Percentiles rank a stretch among this genome's conserved stretches.
Conservation (phyloP, 2,888 invertebrate species). For the Pinctada fucata region DNA sequence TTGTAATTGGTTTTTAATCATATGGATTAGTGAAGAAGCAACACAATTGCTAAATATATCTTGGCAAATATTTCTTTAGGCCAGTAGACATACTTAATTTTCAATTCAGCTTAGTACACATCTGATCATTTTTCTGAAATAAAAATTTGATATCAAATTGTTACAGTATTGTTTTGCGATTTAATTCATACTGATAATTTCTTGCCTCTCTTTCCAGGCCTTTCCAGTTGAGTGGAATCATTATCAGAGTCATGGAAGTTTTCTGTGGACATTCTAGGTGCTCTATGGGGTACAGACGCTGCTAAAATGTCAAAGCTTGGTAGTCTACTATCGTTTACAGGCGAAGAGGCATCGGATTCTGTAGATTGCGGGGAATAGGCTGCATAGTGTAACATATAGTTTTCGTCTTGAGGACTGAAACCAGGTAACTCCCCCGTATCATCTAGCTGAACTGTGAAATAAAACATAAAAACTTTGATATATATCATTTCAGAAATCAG, state of each 20-base stretch:
- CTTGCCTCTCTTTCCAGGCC: slow-evolving; percentile 1
- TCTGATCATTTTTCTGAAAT: no score
- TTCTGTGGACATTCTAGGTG: neutral
- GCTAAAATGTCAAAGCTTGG: slow-evolving; percentile 10
- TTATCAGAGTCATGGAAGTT: neutral
- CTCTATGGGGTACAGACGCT: neutral
- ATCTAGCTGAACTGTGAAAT: neutral
- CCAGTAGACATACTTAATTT: no score
- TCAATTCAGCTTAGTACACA: no score
- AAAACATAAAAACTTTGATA: neutral
- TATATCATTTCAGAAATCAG: no score
- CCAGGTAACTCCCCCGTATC: neutral
- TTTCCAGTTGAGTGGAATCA: neutral
- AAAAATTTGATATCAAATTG: no score
- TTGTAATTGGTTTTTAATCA: no score
- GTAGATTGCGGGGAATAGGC: neutral
- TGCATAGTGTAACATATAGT: neutral
- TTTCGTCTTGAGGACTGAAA: neutral
- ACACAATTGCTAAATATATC: neutral
- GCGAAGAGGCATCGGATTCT: neutral
- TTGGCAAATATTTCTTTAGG: neutral
- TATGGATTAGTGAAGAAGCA: no score
- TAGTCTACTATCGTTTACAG: neutral
- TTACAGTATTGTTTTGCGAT: no score
- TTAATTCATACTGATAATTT: no score